Evolutionary conservation across 2,888 invertebrate genomes (phyloP), one percentile per base, ranked within the genome.

Genomic region (Cordylochernes scorpioides): DNA sequence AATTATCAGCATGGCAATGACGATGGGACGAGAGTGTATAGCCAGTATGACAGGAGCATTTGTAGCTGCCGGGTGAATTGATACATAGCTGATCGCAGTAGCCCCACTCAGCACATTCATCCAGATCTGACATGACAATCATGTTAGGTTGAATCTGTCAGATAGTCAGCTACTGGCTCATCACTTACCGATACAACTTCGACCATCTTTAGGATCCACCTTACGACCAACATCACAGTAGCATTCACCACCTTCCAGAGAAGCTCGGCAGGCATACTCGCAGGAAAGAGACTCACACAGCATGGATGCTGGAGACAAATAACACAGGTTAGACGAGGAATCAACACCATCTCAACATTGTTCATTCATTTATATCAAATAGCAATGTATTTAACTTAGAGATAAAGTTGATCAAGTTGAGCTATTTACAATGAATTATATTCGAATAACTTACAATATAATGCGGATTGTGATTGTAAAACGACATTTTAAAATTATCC

Each of bases 81-180:
- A 67, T 64, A 52, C 97, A 97, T 17, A 72, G 60, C 54, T 97
- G 97, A 49, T 91, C 86, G 53, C 94, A 97, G 33, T 47, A 50
- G 15, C 58, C 58, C 47, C 54, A 58, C 29, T 49, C 47, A 10
- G 46, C 39, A 42, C 60, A 60, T 39, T 94, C 91, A 57, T 94
- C 70, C 42, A 75, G 64, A 59, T 97, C 94, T 65, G 49, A 7
- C 45, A 39, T 31, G 24, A 27, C 21, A 28, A 22, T n/a, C n/a
- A n/a, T n/a, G n/a, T n/a, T n/a, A n/a, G n/a, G n/a, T n/a, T n/a
- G n/a, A n/a, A n/a, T n/a, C n/a, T n/a, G n/a, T n/a, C n/a, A n/a
- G n/a, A n/a, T n/a, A n/a, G n/a, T n/a, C n/a, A n/a, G n/a, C n/a
- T n/a, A n/a, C n/a, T n/a, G n/a, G n/a, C n/a, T n/a, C n/a, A n/a